phyloP scores from a whole-genome alignment of 2,797 vertebrate species.

The Todus mexicanus region DNA sequence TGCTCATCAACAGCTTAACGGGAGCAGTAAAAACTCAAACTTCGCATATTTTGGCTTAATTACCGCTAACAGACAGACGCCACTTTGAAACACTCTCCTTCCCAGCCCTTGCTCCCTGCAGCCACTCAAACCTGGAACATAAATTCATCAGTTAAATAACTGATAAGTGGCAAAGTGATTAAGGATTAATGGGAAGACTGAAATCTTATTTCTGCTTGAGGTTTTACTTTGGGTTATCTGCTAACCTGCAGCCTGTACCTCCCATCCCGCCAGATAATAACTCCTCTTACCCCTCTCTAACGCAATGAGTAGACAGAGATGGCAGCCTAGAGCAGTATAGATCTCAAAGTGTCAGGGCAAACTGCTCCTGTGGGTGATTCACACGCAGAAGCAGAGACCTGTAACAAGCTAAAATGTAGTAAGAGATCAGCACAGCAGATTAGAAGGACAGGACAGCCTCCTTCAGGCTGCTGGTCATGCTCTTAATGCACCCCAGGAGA shows the following conservation, averaged over 20 bases:
- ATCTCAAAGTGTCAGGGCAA: background rate
- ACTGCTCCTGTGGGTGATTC: background rate
- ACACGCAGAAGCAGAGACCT: background rate
- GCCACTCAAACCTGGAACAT: slow-evolving; percentile 31
- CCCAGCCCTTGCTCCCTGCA: slow-evolving; percentile 35
- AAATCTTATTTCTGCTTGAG: slow-evolving; percentile 38
- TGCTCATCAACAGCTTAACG: slow-evolving; percentile 75
- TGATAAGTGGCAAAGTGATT: slow-evolving; percentile 18
- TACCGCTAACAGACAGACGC: slow-evolving; percentile 71
- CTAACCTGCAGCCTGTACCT: background rate
- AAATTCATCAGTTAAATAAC: slow-evolving; percentile 55
- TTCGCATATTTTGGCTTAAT: slow-evolving; percentile 71
- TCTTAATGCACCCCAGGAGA: too few species aligned
- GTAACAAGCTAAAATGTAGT: background rate
- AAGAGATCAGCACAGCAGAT: background rate
- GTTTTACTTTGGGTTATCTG: slow-evolving; percentile 13
- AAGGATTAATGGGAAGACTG: slow-evolving; percentile 35
- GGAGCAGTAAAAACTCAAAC: slow-evolving; percentile 69
- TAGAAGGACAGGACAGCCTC: too few species aligned
- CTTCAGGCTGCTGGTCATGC: too few species aligned
- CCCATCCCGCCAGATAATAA: background rate
- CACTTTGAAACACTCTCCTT: slow-evolving; percentile 52
- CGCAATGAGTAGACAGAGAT: background rate
- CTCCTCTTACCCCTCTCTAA: background rate
- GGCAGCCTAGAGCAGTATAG: background rate